phyloP scores from a whole-genome alignment of 2,888 invertebrate genomes.

The Sarcophaga variegata region DNA sequence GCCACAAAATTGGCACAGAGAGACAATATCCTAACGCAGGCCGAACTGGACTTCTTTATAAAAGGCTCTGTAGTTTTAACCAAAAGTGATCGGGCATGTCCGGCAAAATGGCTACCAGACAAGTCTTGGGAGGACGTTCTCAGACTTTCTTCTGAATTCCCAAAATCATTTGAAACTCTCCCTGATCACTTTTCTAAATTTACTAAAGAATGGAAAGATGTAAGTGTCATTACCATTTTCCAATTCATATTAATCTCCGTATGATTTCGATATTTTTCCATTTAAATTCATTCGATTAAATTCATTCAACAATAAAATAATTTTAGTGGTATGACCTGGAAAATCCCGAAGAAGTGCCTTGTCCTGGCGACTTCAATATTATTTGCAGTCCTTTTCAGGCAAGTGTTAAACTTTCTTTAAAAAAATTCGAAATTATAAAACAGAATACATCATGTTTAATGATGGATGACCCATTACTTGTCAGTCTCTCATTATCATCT shows the following conservation, averaged over 20 bases:
- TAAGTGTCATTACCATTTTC: slow-evolving; percentile 76
- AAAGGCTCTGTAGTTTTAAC: slow-evolving; percentile 92
- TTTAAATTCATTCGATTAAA: neutral
- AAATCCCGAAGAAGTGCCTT: slow-evolving; percentile 87
- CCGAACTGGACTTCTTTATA: slow-evolving; percentile 94
- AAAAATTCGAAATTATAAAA: neutral
- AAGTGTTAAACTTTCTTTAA: slow-evolving; percentile 69
- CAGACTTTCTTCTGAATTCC: slow-evolving; percentile 87
- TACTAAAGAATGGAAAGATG: slow-evolving; percentile 86
- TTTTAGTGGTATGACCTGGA: slow-evolving; percentile 92
- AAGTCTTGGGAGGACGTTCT: slow-evolving; percentile 93
- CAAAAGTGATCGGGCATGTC: slow-evolving; percentile 86
- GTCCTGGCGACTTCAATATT: slow-evolving; percentile 88
- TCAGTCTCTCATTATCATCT: neutral
- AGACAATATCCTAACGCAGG: slow-evolving; percentile 85
- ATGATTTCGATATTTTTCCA: too few species aligned
- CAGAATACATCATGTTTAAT: neutral
- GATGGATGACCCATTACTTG: too few species aligned
- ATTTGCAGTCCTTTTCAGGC: slow-evolving; percentile 85
- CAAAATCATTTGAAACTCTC: slow-evolving; percentile 85
- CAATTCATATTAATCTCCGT: neutral
- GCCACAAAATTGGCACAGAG: slow-evolving; percentile 91
- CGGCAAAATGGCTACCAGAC: slow-evolving; percentile 88
- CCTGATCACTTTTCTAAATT: slow-evolving; percentile 85
- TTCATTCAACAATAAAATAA: neutral